Base-by-base conservation (phyloP, 1,140 invertebrate species). In the Cotesia glomerata region DNA sequence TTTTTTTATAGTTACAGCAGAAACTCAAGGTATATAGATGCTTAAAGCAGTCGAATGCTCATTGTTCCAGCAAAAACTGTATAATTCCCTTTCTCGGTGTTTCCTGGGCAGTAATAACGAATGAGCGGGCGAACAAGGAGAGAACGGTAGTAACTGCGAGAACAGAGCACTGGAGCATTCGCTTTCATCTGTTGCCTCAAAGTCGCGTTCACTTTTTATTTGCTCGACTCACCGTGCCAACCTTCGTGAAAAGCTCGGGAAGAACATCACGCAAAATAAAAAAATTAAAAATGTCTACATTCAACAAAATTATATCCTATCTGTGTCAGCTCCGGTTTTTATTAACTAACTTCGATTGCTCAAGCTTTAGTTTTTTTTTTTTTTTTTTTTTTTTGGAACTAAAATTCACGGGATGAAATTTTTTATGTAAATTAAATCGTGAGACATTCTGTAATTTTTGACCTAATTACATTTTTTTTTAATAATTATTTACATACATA, bases 151-250 rank as follows among this genome's bases (percentile, higher is more conserved):
- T 11, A 58, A 26, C 56, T 26, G 16, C 56, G 56, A 58, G 56
- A 18, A 58, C 14, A 58, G 56, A 58, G 18, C 56, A 58, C 14
- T 58, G 56, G 56, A 58, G 56, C 56, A 18, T 58, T 58, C 56
- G 14, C 56, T 58, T 58, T 58, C 56, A 58, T 58, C 56, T 58
- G 56, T 58, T 58, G 56, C 56, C 56, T 58, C 56, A 58, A 58
- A 58, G 56, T 58, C 56, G 56, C 56, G 8, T 58, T 58, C 56
- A 58, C 56, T 58, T 58, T 58, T 58, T 58, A 58, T 58, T 58
- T 58, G 56, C 56, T 58, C 18, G 56, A 58, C 18, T 18, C 56
- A 58, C 18, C 18, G 16, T 58, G 56, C 56, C 56, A 58, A 58
- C 56, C 56, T 58, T 18, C 18, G 18, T 58, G 56, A 54, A 58